These are phyloP conservation scores for Catajapyx aquilonaris DNA, from an alignment of 1,140 invertebrate species.

Conservation along the genomic window DNA sequence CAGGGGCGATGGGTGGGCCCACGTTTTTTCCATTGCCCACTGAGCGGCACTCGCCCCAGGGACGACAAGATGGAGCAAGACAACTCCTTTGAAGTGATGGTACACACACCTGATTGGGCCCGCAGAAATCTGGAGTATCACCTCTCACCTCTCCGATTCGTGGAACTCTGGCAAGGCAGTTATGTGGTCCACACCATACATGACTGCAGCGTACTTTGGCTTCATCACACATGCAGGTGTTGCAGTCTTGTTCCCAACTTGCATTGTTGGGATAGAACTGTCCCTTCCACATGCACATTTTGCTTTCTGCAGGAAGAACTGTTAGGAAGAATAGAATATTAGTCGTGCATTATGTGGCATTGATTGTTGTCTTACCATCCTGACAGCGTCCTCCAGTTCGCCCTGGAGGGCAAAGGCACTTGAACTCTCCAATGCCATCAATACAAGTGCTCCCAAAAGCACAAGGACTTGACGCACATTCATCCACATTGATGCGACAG, in stretches of 20 bases:
- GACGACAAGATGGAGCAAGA: slow-evolving; percentile 46
- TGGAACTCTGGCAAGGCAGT: slow-evolving; percentile 37
- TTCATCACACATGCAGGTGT: slow-evolving; percentile 53
- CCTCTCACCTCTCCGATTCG: slow-evolving; percentile 19
- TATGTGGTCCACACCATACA: slow-evolving; percentile 63
- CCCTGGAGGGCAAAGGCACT: slow-evolving; percentile 58
- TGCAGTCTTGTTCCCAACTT: slow-evolving; percentile 50
- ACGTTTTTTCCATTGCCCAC: slow-evolving; percentile 48
- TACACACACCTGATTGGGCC: slow-evolving; percentile 45
- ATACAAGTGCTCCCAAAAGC: slow-evolving; percentile 61
- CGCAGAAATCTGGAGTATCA: slow-evolving; percentile 25
- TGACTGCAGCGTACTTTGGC: slow-evolving; percentile 56
- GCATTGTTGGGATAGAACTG: slow-evolving; percentile 33
- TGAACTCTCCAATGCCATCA: slow-evolving; percentile 48
- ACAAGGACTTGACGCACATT: slow-evolving; percentile 60
- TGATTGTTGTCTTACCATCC: slow-evolving; percentile 24
- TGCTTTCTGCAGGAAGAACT: slow-evolving; percentile 21
- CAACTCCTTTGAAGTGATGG: slow-evolving; percentile 51
- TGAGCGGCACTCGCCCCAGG: slow-evolving; percentile 60
- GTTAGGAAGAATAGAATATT: slow-evolving; percentile 11
- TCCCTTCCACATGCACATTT: slow-evolving; percentile 32
- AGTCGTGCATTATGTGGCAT: too few species aligned
- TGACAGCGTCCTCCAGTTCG: slow-evolving; percentile 48
- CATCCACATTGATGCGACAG: slow-evolving; percentile 55
- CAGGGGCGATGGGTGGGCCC: slow-evolving; percentile 46